These are phyloP conservation scores for Pocota personata DNA, from an alignment of 2,888 invertebrate genomes.

Conservation along the genomic window DNA sequence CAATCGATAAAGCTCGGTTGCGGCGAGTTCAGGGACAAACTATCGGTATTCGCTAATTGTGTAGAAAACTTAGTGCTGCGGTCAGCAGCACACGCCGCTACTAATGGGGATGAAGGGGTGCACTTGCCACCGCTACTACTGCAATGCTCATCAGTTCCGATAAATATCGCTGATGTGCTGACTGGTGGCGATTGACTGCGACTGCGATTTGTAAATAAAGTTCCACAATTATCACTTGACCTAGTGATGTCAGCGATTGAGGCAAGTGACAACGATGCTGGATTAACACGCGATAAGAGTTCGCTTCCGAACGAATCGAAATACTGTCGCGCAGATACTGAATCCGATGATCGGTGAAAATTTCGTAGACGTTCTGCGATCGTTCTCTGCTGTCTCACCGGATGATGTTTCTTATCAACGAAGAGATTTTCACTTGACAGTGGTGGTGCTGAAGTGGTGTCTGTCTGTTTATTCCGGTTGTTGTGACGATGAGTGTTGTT, in stretches of 20 bases:
- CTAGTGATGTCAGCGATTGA: constrained; percentile 36
- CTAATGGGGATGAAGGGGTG: constrained; percentile 2
- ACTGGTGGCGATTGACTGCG: constrained; percentile 41
- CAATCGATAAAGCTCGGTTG: constrained; percentile 13
- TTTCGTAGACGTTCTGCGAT: constrained; percentile 64
- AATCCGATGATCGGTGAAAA: constrained; percentile 61
- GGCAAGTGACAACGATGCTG: background rate
- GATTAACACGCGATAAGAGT: constrained; percentile 47
- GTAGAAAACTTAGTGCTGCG: constrained; percentile 36
- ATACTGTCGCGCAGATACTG: constrained; percentile 55
- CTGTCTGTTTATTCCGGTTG: constrained; percentile 33
- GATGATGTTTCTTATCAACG: constrained; percentile 49
- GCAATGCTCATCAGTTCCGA: constrained; percentile 50
- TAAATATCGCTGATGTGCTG: background rate
- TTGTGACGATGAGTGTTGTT: constrained; percentile 47
- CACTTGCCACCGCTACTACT: constrained; percentile 6
- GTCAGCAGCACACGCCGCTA: constrained; percentile 64
- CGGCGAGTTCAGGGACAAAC: constrained; percentile 50
- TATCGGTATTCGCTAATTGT: constrained; percentile 13
- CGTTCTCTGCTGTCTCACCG: constrained; percentile 42
- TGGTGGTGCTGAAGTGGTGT: constrained; percentile 21
- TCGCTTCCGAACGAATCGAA: constrained; percentile 39
- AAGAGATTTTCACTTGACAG: constrained; percentile 32
- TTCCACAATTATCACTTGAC: constrained; percentile 46
- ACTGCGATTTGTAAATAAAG: constrained; percentile 11